Evolutionary conservation across 2,888 invertebrate species (phyloP).

Genomic region (Leptopterna dolabrata): DNA sequence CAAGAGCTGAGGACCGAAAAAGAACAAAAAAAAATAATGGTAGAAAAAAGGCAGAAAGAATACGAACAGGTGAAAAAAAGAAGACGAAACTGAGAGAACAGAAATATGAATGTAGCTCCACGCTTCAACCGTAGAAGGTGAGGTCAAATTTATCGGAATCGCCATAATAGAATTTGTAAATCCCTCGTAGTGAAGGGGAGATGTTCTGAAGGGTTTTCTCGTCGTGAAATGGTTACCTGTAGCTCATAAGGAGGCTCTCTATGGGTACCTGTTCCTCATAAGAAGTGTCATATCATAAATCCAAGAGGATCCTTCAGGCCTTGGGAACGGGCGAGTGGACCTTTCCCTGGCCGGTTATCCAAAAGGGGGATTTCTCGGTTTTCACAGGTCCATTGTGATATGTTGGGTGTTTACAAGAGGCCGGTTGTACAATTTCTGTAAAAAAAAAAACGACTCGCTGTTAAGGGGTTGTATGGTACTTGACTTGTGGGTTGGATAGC

Average conservation of each 20-base stretch:
- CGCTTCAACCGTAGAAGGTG: conserved; percentile 35
- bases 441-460: too few relatives aligned
- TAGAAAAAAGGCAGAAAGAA: conserved; percentile 15
- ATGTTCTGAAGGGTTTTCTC: not conserved
- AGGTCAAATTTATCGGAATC: conserved; percentile 39
- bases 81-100: conserved; percentile 4
- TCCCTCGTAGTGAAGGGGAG: not conserved
- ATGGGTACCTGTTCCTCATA: conserved; percentile 34
- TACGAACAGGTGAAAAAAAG: not conserved
- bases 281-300: conserved; percentile 44
- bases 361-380: not conserved
- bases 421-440: not conserved
- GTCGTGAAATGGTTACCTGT: conserved; percentile 30
- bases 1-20: not conserved
- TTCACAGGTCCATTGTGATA: not conserved
- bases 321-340: not conserved
- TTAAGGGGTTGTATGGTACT: too few relatives aligned
- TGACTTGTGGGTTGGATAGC: too few relatives aligned
- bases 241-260: not conserved
- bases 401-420: not conserved
- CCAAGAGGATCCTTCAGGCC: conserved; percentile 14
- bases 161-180: conserved; percentile 44
- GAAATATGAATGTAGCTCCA: conserved; percentile 26
- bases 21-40: not conserved
- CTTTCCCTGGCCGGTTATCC: not conserved